Conservation (phyloP, 2,113 vertebrate species). For the Gymnobelideus leadbeateri region DNA sequence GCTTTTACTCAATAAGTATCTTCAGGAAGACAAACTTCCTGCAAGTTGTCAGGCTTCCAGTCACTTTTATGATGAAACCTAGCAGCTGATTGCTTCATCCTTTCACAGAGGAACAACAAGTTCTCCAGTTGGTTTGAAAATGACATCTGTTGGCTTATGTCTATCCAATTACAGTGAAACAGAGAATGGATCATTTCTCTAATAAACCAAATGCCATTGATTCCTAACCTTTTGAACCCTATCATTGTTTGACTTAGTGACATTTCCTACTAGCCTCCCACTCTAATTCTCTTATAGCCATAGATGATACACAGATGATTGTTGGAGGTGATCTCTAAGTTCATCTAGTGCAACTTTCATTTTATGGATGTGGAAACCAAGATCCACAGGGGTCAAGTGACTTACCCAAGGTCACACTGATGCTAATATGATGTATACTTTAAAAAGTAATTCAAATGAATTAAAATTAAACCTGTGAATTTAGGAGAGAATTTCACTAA, state of each 20-base stretch:
- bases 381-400: background rate
- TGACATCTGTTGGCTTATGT: background rate
- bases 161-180: background rate
- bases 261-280: background rate
- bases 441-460: background rate
- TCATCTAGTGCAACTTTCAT: background rate
- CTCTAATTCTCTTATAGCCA: background rate
- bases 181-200: background rate
- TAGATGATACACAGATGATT: background rate
- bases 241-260: background rate
- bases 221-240: background rate
- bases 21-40: constrained; percentile 54
- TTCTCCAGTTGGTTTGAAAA: background rate
- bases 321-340: background rate
- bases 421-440: background rate
- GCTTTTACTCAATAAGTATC: constrained; percentile 25
- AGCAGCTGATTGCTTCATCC: constrained; percentile 56
- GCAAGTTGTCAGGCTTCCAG: constrained; percentile 47
- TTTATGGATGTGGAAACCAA: background rate
- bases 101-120: background rate
- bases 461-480: background rate
- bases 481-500: background rate
- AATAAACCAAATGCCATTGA: background rate
- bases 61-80: constrained; percentile 68
- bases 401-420: background rate